phyloP scores from a whole-genome alignment of 1,140 invertebrate species.

The Oppia nitens region DNA sequence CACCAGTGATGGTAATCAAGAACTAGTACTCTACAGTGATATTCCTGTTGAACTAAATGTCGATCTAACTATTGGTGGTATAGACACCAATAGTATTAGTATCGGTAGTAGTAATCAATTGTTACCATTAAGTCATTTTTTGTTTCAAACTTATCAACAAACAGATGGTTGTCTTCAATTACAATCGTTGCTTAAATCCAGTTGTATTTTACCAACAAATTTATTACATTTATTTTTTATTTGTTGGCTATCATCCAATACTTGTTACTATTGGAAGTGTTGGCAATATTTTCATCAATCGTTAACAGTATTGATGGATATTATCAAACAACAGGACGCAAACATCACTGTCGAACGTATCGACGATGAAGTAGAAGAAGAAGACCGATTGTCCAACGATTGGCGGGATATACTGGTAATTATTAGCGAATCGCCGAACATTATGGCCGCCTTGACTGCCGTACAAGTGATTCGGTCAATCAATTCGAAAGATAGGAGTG shows the following conservation, averaged over 20 bases:
- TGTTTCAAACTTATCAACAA: conserved; percentile 16
- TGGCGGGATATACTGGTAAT: conserved; percentile 28
- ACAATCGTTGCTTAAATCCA: neutral
- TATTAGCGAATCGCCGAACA: conserved; percentile 24
- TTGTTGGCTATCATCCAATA: conserved; percentile 8
- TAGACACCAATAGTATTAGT: neutral
- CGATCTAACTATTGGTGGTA: neutral
- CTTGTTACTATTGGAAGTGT: conserved; percentile 12
- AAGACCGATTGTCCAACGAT: conserved; percentile 23
- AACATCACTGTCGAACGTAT: neutral
- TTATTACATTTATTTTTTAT: conserved; percentile 10
- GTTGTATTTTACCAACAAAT: neutral
- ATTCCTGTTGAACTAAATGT: conserved; percentile 15
- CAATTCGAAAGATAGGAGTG: conserved; percentile 6
- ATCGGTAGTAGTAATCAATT: conserved; percentile 15
- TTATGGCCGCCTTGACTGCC: conserved; percentile 24
- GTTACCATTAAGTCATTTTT: conserved; percentile 10
- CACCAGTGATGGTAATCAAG: conserved; percentile 7
- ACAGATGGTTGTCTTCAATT: conserved; percentile 4
- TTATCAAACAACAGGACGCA: neutral
- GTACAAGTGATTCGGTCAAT: conserved; percentile 21
- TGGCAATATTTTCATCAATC: conserved; percentile 15
- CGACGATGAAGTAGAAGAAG: neutral
- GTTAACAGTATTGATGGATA: neutral
- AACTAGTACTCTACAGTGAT: conserved; percentile 8